Percentiles rank a stretch among this genome's conserved stretches.
phyloP scores from a whole-genome alignment of 2,888 invertebrate species.

The Drosophila siamana region DNA sequence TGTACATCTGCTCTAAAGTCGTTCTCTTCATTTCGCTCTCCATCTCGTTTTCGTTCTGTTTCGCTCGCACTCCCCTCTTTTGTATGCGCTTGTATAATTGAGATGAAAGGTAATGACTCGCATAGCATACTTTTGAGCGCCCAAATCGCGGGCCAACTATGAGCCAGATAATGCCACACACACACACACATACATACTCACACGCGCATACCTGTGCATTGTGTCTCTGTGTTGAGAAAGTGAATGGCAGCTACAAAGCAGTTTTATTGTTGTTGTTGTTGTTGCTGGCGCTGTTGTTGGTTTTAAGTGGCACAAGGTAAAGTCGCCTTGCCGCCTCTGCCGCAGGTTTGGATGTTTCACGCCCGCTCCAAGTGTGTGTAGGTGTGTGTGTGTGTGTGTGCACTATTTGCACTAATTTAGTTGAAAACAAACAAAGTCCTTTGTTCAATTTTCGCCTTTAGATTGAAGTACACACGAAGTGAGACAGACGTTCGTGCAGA shows the following conservation, averaged over 20 bases:
- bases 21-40: not conserved
- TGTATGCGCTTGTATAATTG: constrained; percentile 66
- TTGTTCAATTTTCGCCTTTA: constrained; percentile 80
- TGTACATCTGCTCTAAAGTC: constrained; percentile 32
- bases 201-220: constrained; percentile 11
- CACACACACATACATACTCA: constrained; percentile 22
- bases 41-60: not conserved
- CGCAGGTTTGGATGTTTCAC: constrained; percentile 44
- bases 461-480: constrained; percentile 52
- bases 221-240: constrained; percentile 45
- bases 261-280: constrained; percentile 56
- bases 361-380: constrained; percentile 32
- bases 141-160: constrained; percentile 76
- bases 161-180: constrained; percentile 69
- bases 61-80: constrained; percentile 12
- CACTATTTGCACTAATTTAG: constrained; percentile 82
- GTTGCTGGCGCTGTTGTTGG: constrained; percentile 48
- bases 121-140: constrained; percentile 74
- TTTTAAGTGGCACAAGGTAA: constrained; percentile 80
- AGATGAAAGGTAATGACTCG: constrained; percentile 81
- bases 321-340: constrained; percentile 54
- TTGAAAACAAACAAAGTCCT: constrained; percentile 80
- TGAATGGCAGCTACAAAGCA: constrained; percentile 65
- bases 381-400: constrained; percentile 39
- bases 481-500: constrained; percentile 12